A percentile compares a stretch with the other conserved stretches of the same genome.
Evolutionary conservation across 2,888 invertebrate genomes (phyloP).

Genomic region (Chrysolina americana): DNA sequence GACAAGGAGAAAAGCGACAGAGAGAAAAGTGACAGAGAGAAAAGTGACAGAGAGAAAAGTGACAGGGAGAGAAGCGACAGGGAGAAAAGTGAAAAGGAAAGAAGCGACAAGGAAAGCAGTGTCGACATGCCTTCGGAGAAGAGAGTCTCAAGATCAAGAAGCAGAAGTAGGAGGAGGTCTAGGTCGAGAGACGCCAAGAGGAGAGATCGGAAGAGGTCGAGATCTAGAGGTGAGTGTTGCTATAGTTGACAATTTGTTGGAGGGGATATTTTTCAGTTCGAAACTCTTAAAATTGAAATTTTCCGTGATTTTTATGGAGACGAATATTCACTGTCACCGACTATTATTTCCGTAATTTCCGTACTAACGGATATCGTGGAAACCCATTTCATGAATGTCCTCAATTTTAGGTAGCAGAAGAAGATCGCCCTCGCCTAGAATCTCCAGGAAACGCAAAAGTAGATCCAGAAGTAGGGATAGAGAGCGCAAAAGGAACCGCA

Average conservation of each 20-base stretch:
- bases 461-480: slow-evolving; percentile 65
- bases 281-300: too few species aligned
- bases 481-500: slow-evolving; percentile 58
- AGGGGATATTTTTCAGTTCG: too few species aligned
- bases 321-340: too few species aligned
- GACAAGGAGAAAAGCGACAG: slow-evolving; percentile 57
- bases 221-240: slow-evolving; percentile 70
- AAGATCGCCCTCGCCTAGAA: slow-evolving; percentile 68
- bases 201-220: slow-evolving; percentile 68
- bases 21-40: slow-evolving; percentile 49
- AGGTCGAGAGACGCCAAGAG: slow-evolving; percentile 74
- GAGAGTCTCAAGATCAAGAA: slow-evolving; percentile 71
- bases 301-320: too few species aligned
- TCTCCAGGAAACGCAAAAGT: slow-evolving; percentile 62
- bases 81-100: slow-evolving; percentile 55
- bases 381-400: not conserved
- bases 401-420: slow-evolving; percentile 55
- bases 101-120: slow-evolving; percentile 64
- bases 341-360: too few species aligned
- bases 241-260: too few species aligned
- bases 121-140: slow-evolving; percentile 61
- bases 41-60: slow-evolving; percentile 35
- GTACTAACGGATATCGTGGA: too few species aligned
- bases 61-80: slow-evolving; percentile 54
- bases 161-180: slow-evolving; percentile 72